phyloP scores from a whole-genome alignment of 2,113 vertebrate species.

The Nyctereutes procyonoides region DNA sequence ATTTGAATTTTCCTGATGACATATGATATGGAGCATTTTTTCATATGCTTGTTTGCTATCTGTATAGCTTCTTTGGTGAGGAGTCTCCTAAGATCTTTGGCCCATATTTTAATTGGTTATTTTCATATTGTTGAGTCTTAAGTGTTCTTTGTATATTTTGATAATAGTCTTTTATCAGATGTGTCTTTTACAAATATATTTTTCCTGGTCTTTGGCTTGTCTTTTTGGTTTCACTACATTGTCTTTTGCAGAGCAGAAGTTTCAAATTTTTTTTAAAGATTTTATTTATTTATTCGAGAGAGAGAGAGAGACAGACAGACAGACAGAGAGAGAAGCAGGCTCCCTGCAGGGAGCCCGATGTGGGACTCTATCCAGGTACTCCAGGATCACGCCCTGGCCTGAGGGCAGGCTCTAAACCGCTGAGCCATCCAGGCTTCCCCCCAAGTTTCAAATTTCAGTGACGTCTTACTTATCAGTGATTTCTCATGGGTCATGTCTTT shows the following conservation, averaged over 20 bases:
- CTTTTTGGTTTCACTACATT: neutral
- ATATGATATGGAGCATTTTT: neutral
- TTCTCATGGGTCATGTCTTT: neutral
- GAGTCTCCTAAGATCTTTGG: neutral
- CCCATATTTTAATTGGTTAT: neutral
- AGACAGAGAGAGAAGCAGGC: no score
- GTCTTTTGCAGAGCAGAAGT: neutral
- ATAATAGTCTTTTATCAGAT: neutral
- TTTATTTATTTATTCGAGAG: no score
- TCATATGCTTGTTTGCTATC: neutral
- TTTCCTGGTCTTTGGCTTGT: neutral
- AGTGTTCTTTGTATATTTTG: neutral
- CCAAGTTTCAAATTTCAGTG: neutral
- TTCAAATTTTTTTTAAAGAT: neutral
- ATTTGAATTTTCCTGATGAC: neutral
- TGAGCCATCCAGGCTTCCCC: no score
- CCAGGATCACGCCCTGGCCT: no score
- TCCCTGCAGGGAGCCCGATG: no score
- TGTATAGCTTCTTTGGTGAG: neutral
- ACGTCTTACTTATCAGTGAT: neutral
- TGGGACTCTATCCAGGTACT: no score
- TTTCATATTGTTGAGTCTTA: neutral
- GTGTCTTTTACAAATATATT: neutral
- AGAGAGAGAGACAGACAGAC: accelerated
- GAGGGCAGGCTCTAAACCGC: no score